These are phyloP conservation scores for Galagoides demidoff DNA, from an alignment of 2,797 vertebrate genomes.

Conservation along the genomic window DNA sequence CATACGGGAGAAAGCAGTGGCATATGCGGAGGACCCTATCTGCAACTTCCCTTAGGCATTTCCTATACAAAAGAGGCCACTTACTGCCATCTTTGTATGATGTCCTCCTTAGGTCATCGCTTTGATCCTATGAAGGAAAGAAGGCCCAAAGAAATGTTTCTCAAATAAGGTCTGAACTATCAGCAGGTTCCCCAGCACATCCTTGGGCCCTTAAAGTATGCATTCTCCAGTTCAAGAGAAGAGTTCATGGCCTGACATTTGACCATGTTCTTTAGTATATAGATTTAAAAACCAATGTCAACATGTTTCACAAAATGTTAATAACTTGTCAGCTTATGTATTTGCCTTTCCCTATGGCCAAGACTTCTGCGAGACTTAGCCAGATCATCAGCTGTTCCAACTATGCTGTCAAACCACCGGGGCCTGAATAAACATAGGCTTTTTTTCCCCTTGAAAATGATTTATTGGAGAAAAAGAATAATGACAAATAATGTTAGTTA, in stretches of 20 bases:
- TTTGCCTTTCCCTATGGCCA: not conserved
- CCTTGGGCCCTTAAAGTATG: not conserved
- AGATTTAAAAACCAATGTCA: not conserved
- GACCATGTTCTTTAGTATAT: not conserved
- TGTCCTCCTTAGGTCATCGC: not conserved
- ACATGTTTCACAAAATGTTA: not conserved
- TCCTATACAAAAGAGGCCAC: not conserved
- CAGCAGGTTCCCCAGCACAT: not conserved
- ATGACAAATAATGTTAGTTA: conserved; percentile 54
- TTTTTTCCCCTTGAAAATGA: not conserved
- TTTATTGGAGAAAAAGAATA: not conserved
- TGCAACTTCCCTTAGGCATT: not conserved
- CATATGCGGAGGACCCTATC: not conserved
- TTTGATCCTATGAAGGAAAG: not conserved
- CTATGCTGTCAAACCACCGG: conserved; percentile 51
- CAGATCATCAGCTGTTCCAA: conserved; percentile 44
- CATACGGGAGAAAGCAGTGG: not conserved
- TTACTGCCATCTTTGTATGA: not conserved
- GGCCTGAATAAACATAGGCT: conserved; percentile 50
- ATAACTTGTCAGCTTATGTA: not conserved
- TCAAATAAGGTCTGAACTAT: not conserved
- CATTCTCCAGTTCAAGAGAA: not conserved
- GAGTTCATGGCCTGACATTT: not conserved
- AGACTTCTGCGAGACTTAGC: conserved; percentile 18
- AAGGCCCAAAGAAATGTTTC: not conserved